phyloP scores from a whole-genome alignment of 2,888 invertebrate genomes.

The Bombyx huttoni region DNA sequence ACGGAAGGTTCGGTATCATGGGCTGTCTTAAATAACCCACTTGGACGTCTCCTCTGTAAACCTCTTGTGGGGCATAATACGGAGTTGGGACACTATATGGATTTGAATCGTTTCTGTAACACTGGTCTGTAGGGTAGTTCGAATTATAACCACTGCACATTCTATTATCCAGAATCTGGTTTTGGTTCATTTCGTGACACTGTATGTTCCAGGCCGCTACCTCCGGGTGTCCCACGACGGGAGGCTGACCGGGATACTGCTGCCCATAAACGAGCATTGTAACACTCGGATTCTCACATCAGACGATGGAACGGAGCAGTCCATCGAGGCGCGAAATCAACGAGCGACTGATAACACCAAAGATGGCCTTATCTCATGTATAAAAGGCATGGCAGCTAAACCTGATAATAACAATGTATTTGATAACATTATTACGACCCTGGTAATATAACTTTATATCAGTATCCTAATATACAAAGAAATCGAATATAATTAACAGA shows the following conservation, averaged over 20 bases:
- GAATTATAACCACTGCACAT: slow-evolving; percentile 29
- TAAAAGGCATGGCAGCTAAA: slow-evolving; percentile 55
- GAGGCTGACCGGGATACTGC: slow-evolving; percentile 30
- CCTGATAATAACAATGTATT: slow-evolving; percentile 45
- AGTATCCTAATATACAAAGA: not conserved
- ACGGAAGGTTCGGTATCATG: slow-evolving; percentile 52
- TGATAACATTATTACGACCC: slow-evolving; percentile 39
- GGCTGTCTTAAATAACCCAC: slow-evolving; percentile 24
- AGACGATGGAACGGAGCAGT: slow-evolving; percentile 32
- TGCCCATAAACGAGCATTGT: slow-evolving; percentile 41
- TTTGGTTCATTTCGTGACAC: slow-evolving; percentile 40
- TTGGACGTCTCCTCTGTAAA: slow-evolving; percentile 11
- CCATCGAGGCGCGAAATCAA: slow-evolving; percentile 58
- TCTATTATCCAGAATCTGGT: slow-evolving; percentile 18
- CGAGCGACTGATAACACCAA: slow-evolving; percentile 58
- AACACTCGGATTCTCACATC: slow-evolving; percentile 19
- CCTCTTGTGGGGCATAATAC: slow-evolving; percentile 23
- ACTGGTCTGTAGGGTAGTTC: slow-evolving; percentile 33
- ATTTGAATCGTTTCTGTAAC: slow-evolving; percentile 28
- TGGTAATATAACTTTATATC: slow-evolving; percentile 7
- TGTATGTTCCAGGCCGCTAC: slow-evolving; percentile 42
- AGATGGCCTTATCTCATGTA: slow-evolving; percentile 59
- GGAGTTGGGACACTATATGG: slow-evolving; percentile 22
- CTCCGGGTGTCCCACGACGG: slow-evolving; percentile 32
- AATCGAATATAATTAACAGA: too few relatives aligned